These are phyloP conservation scores for Centropus bengalensis DNA, from an alignment of 2,113 vertebrate genomes.

Conservation along the genomic window DNA sequence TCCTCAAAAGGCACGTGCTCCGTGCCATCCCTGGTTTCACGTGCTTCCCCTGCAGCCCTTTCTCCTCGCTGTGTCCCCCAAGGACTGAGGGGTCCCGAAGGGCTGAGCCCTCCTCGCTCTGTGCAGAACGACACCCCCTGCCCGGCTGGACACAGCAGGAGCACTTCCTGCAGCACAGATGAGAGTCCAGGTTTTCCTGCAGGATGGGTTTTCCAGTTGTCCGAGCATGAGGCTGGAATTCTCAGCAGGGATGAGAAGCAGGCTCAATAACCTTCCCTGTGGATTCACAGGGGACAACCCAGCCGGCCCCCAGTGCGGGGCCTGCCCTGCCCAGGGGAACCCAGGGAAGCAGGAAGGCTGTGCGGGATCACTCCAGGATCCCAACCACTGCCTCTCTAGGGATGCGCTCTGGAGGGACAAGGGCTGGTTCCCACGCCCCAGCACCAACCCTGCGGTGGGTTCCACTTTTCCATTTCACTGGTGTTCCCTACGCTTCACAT, in stretches of 20 bases:
- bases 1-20: accelerated
- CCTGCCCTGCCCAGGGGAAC: too few species aligned
- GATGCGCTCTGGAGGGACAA: neutral
- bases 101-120: accelerated
- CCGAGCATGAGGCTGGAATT: neutral
- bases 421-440: neutral
- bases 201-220: accelerated
- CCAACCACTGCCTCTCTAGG: too few species aligned
- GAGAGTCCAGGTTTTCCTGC: neutral
- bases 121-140: neutral
- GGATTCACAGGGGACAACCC: neutral
- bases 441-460: neutral
- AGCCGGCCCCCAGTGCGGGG: neutral
- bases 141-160: neutral
- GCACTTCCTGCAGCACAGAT: neutral
- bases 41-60: neutral
- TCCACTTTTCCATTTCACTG: neutral
- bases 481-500: neutral
- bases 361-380: too few species aligned
- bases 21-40: accelerated
- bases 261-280: neutral
- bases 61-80: neutral
- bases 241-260: neutral
- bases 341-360: too few species aligned
- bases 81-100: accelerated